phyloP scores from a whole-genome alignment of 1,140 invertebrate genomes.

The Limonius californicus region DNA sequence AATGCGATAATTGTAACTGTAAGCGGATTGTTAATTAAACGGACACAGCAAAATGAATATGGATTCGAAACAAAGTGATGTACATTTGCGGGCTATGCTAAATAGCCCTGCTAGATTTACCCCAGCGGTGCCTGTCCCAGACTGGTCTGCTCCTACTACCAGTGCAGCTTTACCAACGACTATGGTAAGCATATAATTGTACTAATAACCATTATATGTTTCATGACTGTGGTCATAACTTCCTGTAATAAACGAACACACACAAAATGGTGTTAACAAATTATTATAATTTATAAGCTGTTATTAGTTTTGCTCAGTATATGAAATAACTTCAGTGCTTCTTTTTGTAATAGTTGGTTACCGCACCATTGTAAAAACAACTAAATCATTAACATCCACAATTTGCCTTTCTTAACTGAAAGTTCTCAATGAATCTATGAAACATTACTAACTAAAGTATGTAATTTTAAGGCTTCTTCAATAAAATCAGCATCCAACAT shows the following conservation, averaged over 20 bases:
- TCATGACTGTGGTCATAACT: no score
- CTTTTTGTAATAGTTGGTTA: no score
- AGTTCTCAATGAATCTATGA: neutral
- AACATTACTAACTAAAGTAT: neutral
- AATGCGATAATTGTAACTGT: no score
- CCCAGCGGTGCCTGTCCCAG: slow-evolving; percentile 42
- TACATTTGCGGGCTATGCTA: slow-evolving; percentile 38
- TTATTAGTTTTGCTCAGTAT: no score
- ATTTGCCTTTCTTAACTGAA: no score
- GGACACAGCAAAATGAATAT: slow-evolving; percentile 5
- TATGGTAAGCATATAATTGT: neutral
- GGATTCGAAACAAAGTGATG: slow-evolving; percentile 27
- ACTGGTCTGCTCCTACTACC: slow-evolving; percentile 34
- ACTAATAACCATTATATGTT: neutral
- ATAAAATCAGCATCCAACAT: slow-evolving; percentile 28
- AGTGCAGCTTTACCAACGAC: neutral
- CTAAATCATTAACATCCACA: no score
- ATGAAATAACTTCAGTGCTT: neutral
- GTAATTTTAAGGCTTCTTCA: neutral
- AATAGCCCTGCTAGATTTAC: slow-evolving; percentile 38
- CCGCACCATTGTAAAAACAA: no score
- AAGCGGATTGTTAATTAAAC: no score
- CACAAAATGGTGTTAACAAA: neutral
- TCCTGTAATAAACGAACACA: no score
- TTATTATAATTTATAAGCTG: no score